phyloP scores from a whole-genome alignment of 1,140 invertebrate genomes.

The Globodera rostochiensis region DNA sequence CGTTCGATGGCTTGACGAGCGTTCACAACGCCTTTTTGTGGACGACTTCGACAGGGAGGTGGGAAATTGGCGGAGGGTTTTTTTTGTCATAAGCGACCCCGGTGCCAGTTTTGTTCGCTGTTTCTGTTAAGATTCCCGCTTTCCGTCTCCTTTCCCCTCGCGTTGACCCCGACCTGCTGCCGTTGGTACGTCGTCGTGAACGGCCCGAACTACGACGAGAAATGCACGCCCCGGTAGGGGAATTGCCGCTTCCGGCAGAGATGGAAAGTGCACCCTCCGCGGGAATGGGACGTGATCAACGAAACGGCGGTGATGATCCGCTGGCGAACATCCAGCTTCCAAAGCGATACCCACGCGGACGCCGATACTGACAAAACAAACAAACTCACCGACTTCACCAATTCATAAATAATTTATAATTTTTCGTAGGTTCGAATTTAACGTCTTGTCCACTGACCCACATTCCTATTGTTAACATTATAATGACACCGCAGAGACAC shows the following conservation, averaged over 20 bases:
- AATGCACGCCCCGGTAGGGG: conserved; percentile 47
- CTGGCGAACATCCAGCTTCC: conserved; percentile 29
- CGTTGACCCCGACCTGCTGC: conserved; percentile 58
- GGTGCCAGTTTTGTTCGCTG: neutral
- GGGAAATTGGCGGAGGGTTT: neutral
- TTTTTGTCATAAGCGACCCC: neutral
- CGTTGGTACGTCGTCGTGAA: conserved; percentile 43
- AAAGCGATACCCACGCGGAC: conserved; percentile 38
- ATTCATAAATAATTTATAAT: too few species aligned
- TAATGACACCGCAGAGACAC: neutral
- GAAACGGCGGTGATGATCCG: neutral
- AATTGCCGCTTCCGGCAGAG: conserved; percentile 45
- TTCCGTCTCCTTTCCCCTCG: conserved; percentile 58
- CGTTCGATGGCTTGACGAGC: conserved; percentile 54
- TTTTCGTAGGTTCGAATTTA: too few species aligned
- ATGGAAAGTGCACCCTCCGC: conserved; percentile 1
- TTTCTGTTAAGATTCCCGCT: conserved; percentile 52
- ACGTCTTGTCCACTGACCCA: neutral
- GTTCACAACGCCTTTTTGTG: conserved; percentile 56
- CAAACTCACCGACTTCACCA: neutral
- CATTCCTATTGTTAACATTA: neutral
- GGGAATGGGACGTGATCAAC: neutral
- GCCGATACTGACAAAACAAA: conserved; percentile 18
- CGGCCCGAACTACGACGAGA: conserved; percentile 46
- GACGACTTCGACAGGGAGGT: conserved; percentile 52